These are phyloP conservation scores for Siniperca obscura DNA, from an alignment of 2,797 vertebrate genomes.

Conservation along the genomic window DNA sequence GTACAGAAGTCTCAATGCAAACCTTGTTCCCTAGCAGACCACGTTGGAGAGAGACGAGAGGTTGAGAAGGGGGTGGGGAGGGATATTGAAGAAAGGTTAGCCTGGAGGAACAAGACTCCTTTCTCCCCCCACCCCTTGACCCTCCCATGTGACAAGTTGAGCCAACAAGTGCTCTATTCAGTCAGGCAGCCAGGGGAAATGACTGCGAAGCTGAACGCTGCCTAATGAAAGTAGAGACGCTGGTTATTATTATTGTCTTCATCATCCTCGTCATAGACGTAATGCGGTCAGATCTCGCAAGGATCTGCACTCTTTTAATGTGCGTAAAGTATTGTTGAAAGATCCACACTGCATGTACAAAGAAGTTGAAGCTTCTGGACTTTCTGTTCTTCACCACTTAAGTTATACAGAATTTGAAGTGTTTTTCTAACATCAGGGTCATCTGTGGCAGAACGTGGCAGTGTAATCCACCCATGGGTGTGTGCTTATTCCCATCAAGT, in stretches of 20 bases:
- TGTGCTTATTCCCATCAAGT: conserved; percentile 17
- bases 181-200: conserved; percentile 82
- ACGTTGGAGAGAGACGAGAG: conserved; percentile 80
- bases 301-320: conserved; percentile 4
- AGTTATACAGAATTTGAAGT: conserved; percentile 33
- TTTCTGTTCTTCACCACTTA: conserved; percentile 1
- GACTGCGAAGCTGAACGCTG: conserved; percentile 75
- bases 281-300: conserved; percentile 27
- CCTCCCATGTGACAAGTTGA: conserved; percentile 86
- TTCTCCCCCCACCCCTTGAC: conserved; percentile 82
- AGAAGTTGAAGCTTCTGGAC: conserved; percentile 9
- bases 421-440: conserved; percentile 42
- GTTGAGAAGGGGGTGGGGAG: conserved; percentile 74
- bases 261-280: conserved; percentile 39
- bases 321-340: conserved; percentile 14
- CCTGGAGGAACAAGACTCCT: conserved; percentile 86
- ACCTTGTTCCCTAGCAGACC: conserved; percentile 83
- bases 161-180: conserved; percentile 87
- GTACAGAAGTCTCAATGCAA: conserved; percentile 82
- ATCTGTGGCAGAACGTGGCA: conserved; percentile 9
- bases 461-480: conserved; percentile 40
- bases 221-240: conserved; percentile 84
- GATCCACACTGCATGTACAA: not conserved
- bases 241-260: conserved; percentile 81
- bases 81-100: conserved; percentile 86